Percentiles rank a stretch among this genome's conserved stretches.
These are phyloP conservation scores for Drosophila elegans DNA, from an alignment of 1,140 invertebrate genomes.

Conservation along the genomic window DNA sequence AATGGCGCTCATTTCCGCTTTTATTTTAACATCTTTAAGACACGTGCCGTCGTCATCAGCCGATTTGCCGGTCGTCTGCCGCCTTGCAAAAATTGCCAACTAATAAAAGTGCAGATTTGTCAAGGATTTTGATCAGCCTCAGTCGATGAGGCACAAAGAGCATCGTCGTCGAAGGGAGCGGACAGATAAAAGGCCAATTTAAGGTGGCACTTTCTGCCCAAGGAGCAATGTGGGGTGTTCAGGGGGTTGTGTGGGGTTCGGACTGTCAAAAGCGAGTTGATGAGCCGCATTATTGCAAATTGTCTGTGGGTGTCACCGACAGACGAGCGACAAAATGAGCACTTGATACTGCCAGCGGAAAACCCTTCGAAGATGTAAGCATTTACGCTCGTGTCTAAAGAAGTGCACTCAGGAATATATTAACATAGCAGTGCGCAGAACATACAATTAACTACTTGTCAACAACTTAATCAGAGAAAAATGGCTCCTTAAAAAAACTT, in stretches of 20 bases:
- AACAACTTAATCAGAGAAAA: no score
- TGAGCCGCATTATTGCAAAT: constrained; percentile 72
- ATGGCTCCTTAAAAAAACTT: no score
- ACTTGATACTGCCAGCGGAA: constrained; percentile 50
- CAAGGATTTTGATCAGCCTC: constrained; percentile 45
- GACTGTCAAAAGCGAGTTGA: constrained; percentile 62
- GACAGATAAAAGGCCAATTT: constrained; percentile 67
- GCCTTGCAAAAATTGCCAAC: constrained; percentile 51
- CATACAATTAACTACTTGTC: no score
- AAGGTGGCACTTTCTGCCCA: constrained; percentile 51
- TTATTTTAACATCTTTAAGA: constrained; percentile 59
- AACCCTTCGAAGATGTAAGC: neutral
- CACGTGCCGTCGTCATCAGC: constrained; percentile 56
- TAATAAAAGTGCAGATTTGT: constrained; percentile 81
- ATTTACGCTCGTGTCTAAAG: neutral
- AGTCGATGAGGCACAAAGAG: constrained; percentile 30
- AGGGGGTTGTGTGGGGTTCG: neutral
- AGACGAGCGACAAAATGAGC: constrained; percentile 24
- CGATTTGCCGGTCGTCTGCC: constrained; percentile 24
- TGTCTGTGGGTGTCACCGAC: constrained; percentile 62
- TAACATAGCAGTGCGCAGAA: neutral
- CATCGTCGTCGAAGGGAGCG: constrained; percentile 7
- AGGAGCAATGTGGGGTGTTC: neutral
- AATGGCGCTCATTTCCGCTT: constrained; percentile 69
- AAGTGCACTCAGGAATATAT: constrained; percentile 1